These are phyloP conservation scores for Megaceryle alcyon DNA, from an alignment of 2,797 vertebrate species.

Conservation along the genomic window DNA sequence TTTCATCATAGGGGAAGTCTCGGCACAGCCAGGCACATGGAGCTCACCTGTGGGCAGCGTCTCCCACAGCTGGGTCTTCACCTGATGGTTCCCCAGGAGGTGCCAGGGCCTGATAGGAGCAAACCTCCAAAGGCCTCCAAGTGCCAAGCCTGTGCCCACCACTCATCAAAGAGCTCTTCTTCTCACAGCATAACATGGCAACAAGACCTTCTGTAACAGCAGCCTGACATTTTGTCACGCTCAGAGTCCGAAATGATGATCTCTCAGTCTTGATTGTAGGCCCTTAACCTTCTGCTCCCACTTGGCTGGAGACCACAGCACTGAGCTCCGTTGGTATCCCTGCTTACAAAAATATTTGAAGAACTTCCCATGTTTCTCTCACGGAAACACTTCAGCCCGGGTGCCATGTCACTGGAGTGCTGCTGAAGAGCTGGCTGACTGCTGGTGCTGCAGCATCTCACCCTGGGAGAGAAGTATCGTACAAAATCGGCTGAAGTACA, in stretches of 20 bases:
- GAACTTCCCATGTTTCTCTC: background rate
- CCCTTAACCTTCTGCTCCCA: constrained; percentile 18
- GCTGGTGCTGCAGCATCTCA: background rate
- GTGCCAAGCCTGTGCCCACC: accelerated
- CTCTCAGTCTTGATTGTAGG: background rate
- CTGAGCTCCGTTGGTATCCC: background rate
- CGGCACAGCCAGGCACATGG: background rate
- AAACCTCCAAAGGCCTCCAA: accelerated
- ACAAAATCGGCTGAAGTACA: background rate
- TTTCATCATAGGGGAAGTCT: accelerated
- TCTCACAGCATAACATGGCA: accelerated
- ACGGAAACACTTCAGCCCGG: background rate
- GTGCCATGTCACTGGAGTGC: background rate
- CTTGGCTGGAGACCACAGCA: background rate
- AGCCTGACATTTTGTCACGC: background rate
- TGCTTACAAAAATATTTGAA: background rate
- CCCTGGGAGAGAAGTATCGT: background rate
- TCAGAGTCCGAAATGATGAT: background rate
- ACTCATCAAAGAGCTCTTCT: background rate
- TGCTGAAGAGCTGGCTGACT: background rate
- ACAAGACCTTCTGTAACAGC: background rate
- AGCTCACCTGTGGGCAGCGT: accelerated
- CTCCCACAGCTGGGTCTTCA: background rate
- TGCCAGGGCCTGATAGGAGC: accelerated
- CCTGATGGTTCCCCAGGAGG: background rate